Evolutionary conservation across 2,113 vertebrate genomes (phyloP).

Genomic region (Pelvicachromis taeniatus): DNA sequence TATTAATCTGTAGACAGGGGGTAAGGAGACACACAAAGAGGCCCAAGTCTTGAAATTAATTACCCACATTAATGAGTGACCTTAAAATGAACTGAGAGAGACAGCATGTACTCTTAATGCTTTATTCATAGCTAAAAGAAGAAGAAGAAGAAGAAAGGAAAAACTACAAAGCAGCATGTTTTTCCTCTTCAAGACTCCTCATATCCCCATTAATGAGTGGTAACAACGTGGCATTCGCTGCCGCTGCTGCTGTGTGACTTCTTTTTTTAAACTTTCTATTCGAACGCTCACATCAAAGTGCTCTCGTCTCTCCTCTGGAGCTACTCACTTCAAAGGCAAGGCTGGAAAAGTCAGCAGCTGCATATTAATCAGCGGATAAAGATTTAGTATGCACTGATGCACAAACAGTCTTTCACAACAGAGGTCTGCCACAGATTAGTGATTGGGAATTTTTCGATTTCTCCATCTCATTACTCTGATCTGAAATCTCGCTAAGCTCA

Average conservation of each 20-base stretch:
- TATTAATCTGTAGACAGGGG: not conserved
- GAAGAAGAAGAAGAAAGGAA: not conserved
- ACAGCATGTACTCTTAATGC: not conserved
- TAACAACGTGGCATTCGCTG: not conserved
- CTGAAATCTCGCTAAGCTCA: not conserved
- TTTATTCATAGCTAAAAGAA: not conserved
- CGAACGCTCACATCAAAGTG: conserved; percentile 39
- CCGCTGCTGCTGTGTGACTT: not conserved
- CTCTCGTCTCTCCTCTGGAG: conserved; percentile 14
- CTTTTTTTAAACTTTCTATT: not conserved
- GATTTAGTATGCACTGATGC: conserved; percentile 15
- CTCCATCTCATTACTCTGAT: not conserved
- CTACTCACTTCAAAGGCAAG: conserved; percentile 36
- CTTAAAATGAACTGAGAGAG: not conserved
- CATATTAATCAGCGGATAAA: conserved; percentile 40
- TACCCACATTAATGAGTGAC: conserved; percentile 20
- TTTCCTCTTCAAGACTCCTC: not conserved
- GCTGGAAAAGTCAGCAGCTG: conserved; percentile 47
- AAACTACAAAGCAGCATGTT: not conserved
- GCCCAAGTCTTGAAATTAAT: not conserved
- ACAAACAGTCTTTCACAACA: not conserved
- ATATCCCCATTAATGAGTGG: conserved; percentile 1
- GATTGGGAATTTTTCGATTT: not conserved
- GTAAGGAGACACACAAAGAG: not conserved
- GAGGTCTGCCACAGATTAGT: conserved; percentile 4